Percentiles rank a stretch among this genome's conserved stretches.
phyloP scores from a whole-genome alignment of 2,888 invertebrate genomes.

The Tachina lurida region DNA sequence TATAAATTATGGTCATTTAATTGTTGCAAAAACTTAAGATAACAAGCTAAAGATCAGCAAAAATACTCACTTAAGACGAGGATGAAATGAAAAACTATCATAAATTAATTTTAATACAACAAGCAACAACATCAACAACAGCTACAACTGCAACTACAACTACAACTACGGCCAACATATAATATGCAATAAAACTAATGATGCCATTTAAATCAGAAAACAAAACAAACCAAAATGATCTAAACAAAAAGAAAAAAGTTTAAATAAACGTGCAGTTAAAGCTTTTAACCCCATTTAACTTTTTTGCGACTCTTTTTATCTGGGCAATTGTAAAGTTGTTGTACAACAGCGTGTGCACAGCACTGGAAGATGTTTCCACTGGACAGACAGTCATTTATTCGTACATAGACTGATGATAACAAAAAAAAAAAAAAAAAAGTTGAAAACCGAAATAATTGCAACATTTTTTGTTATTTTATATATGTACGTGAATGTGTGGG shows the following conservation, averaged over 20 bases:
- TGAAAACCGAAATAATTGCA: conserved; percentile 40
- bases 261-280: conserved; percentile 71
- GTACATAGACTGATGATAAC: conserved; percentile 4
- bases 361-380: conserved; percentile 37
- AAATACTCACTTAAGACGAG: conserved; percentile 4
- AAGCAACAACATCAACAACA: conserved; percentile 15
- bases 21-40: conserved; percentile 51
- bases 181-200: conserved; percentile 68
- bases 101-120: conserved; percentile 62
- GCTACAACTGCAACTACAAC: conserved; percentile 7
- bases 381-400: conserved; percentile 31
- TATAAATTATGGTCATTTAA: conserved; percentile 67
- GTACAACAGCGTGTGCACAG: conserved; percentile 29
- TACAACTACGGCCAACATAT: conserved; percentile 9
- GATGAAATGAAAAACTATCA: conserved; percentile 57
- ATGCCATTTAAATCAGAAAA: conserved; percentile 67
- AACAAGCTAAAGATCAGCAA: conserved; percentile 4
- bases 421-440: neutral
- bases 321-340: conserved; percentile 47
- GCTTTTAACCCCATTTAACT: conserved; percentile 71
- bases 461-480: conserved; percentile 35
- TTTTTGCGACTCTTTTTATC: conserved; percentile 37
- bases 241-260: conserved; percentile 2
- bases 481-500: conserved; percentile 46
- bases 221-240: conserved; percentile 55